A percentile compares a stretch with the other conserved stretches of the same genome.
phyloP scores from a whole-genome alignment of 2,797 vertebrate species.

The Lates japonicus region DNA sequence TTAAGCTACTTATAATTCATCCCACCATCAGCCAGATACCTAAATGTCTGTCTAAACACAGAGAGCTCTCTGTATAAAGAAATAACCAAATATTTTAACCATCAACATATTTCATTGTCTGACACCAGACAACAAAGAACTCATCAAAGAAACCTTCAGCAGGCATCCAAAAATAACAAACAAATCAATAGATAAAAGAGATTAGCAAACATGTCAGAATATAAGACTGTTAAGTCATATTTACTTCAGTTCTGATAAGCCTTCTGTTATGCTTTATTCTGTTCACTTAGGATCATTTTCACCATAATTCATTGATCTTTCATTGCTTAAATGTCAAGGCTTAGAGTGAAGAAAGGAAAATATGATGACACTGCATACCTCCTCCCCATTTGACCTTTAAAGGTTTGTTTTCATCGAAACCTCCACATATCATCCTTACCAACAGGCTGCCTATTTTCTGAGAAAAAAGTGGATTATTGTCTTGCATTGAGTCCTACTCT shows the following conservation, averaged over 20 bases:
- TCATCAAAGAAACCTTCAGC: neutral
- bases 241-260: slow-evolving; percentile 4
- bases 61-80: slow-evolving; percentile 12
- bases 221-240: slow-evolving; percentile 6
- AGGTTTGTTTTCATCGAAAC: slow-evolving; percentile 63
- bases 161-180: neutral
- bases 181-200: slow-evolving; percentile 1
- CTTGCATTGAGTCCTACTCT: slow-evolving; percentile 9
- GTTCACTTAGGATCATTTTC: slow-evolving; percentile 14
- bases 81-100: slow-evolving; percentile 16
- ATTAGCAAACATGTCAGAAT: slow-evolving; percentile 29
- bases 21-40: slow-evolving; percentile 24
- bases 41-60: neutral
- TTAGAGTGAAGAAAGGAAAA: slow-evolving; percentile 56
- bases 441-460: slow-evolving; percentile 27
- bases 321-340: slow-evolving; percentile 59
- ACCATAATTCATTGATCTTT: slow-evolving; percentile 46
- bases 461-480: slow-evolving; percentile 25
- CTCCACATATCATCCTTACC: slow-evolving; percentile 31
- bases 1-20: slow-evolving; percentile 24
- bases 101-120: slow-evolving; percentile 1
- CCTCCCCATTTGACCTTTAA: slow-evolving; percentile 69
- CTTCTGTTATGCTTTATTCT: slow-evolving; percentile 13
- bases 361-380: slow-evolving; percentile 44
- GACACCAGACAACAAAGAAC: slow-evolving; percentile 11